Percentiles rank a stretch among this genome's conserved stretches.
These are phyloP conservation scores for Metaphire vulgaris DNA, from an alignment of 1,140 invertebrate genomes.

Conservation along the genomic window DNA sequence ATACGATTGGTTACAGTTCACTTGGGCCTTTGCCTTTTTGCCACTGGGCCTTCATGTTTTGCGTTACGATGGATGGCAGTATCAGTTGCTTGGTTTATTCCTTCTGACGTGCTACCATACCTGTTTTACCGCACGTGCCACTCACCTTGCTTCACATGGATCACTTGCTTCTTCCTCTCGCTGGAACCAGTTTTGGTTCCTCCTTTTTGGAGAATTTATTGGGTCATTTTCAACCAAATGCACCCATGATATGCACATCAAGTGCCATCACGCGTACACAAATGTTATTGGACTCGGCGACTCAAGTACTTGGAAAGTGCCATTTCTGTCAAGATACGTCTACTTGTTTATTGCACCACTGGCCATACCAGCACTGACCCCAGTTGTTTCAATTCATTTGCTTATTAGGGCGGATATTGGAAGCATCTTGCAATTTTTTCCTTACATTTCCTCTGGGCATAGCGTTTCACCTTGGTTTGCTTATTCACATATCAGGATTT, in stretches of 20 bases:
- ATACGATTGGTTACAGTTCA: constrained; percentile 35
- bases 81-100: constrained; percentile 32
- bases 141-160: constrained; percentile 38
- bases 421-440: constrained; percentile 27
- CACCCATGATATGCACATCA: constrained; percentile 40
- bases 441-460: constrained; percentile 34
- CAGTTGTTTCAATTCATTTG: constrained; percentile 34
- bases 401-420: constrained; percentile 29
- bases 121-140: constrained; percentile 35
- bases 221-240: constrained; percentile 41
- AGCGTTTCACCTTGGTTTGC: constrained; percentile 33
- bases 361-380: constrained; percentile 37
- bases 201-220: constrained; percentile 39
- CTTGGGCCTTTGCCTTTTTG: constrained; percentile 25
- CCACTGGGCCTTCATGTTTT: constrained; percentile 34
- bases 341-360: constrained; percentile 48
- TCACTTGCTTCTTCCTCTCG: constrained; percentile 31
- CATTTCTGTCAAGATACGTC: constrained; percentile 38
- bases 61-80: constrained; percentile 17
- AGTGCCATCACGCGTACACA: constrained; percentile 46
- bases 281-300: constrained; percentile 49
- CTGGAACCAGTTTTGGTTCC: constrained; percentile 32
- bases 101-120: constrained; percentile 38
- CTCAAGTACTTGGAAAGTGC: constrained; percentile 44
- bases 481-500: constrained; percentile 38